phyloP scores from a whole-genome alignment of 1,140 invertebrate species.

The Brachionus calyciflorus region DNA sequence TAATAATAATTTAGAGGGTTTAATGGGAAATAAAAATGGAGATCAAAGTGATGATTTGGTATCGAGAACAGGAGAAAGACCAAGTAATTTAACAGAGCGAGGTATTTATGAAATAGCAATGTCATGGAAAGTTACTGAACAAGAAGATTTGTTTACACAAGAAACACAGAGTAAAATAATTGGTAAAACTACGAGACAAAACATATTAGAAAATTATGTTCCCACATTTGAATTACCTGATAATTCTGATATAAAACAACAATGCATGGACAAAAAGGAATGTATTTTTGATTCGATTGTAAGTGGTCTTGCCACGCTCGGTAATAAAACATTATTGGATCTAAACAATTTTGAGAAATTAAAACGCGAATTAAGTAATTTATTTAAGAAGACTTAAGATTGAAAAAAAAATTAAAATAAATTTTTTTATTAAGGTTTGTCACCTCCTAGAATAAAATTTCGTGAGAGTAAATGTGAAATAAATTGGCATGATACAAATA shows the following conservation, averaged over 20 bases:
- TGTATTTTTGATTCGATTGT: not conserved
- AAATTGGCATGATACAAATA: not conserved
- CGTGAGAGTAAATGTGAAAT: not conserved
- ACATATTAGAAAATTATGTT: not conserved
- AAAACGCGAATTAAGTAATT: not conserved
- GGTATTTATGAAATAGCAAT: not conserved
- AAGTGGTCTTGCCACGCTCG: not conserved
- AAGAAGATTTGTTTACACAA: not conserved
- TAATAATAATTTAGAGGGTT: not conserved
- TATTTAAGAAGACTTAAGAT: no score
- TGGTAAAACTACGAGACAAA: not conserved
- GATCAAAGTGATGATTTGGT: not conserved
- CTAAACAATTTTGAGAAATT: not conserved
- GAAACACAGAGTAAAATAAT: no score
- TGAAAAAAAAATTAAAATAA: no score
- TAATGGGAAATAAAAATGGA: slow-evolving; percentile 38
- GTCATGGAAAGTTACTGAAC: not conserved
- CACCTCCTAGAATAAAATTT: not conserved
- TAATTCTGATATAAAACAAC: not conserved
- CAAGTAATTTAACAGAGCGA: not conserved
- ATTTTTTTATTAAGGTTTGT: no score
- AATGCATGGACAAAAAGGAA: not conserved
- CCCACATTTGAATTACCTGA: slow-evolving; percentile 4
- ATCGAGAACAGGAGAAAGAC: not conserved
- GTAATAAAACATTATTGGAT: not conserved